phyloP scores from a whole-genome alignment of 37 sponge, comb jelly and placozoan genomes.

The Tethya wilhelma region DNA sequence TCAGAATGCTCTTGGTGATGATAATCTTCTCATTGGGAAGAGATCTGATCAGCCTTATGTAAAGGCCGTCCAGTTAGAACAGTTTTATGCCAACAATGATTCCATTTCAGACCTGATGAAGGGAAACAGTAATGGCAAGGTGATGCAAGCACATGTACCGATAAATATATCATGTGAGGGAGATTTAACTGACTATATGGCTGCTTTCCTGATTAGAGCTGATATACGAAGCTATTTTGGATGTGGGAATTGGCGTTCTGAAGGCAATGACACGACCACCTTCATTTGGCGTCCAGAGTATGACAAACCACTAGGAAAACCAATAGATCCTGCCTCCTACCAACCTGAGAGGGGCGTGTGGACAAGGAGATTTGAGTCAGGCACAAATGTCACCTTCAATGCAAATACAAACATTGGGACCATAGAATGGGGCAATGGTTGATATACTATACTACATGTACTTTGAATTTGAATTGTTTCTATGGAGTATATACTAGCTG shows the following conservation, averaged over 20 bases:
- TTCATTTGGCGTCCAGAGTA: conserved; percentile 21
- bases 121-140: conserved; percentile 4
- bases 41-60: conserved; percentile 28
- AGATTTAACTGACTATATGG: conserved; percentile 32
- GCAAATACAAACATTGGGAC: conserved; percentile 38
- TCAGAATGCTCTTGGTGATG: conserved; percentile 17
- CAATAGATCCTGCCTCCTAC: conserved; percentile 34
- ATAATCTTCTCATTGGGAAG: conserved; percentile 16
- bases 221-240: conserved; percentile 30
- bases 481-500: too few relatives aligned
- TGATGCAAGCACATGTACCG: conserved; percentile 44
- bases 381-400: conserved; percentile 41
- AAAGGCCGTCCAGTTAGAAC: conserved; percentile 42
- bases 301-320: conserved; percentile 46
- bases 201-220: conserved; percentile 59
- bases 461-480: too few relatives aligned
- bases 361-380: conserved; percentile 22
- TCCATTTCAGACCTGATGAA: conserved; percentile 24
- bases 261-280: conserved; percentile 11
- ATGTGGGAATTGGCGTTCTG: conserved; percentile 27
- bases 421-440: conserved; percentile 31
- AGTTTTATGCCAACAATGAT: conserved; percentile 17
- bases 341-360: conserved; percentile 16
- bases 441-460: too few relatives aligned
- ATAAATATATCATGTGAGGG: conserved; percentile 6